phyloP scores from a whole-genome alignment of 2,797 vertebrate species.

The Neosalanx taihuensis region DNA sequence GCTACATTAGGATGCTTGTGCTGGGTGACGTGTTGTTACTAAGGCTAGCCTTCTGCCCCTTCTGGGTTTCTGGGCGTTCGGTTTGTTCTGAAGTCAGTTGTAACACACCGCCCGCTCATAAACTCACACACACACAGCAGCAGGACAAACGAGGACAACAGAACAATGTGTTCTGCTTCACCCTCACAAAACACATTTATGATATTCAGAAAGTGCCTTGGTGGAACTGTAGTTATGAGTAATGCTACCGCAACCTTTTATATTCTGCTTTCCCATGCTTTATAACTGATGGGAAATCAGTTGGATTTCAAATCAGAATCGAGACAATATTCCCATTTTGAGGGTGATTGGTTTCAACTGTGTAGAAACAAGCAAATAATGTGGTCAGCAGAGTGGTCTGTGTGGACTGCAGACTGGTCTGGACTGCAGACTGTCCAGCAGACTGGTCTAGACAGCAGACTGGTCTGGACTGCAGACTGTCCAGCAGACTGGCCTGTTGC shows the following conservation, averaged over 20 bases:
- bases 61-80: too few relatives aligned
- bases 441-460: constrained; percentile 35
- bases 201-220: constrained; percentile 33
- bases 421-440: too few relatives aligned
- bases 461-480: background rate
- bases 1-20: background rate
- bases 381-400: constrained; percentile 67
- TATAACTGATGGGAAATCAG: background rate
- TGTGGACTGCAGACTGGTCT: constrained; percentile 38
- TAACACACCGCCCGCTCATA: constrained; percentile 9
- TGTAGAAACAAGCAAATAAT: background rate
- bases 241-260: constrained; percentile 20
- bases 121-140: constrained; percentile 19
- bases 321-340: constrained; percentile 6
- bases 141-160: constrained; percentile 19
- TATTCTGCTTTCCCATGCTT: background rate
- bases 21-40: too few relatives aligned
- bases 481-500: constrained; percentile 53
- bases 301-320: constrained; percentile 11
- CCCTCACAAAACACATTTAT: constrained; percentile 26
- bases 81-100: too few relatives aligned
- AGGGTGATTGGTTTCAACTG: background rate
- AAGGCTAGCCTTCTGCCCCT: too few relatives aligned
- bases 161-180: background rate
- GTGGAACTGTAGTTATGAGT: constrained; percentile 24